These are phyloP conservation scores for Cephus runcator DNA, from an alignment of 2,888 invertebrate species.

Conservation along the genomic window DNA sequence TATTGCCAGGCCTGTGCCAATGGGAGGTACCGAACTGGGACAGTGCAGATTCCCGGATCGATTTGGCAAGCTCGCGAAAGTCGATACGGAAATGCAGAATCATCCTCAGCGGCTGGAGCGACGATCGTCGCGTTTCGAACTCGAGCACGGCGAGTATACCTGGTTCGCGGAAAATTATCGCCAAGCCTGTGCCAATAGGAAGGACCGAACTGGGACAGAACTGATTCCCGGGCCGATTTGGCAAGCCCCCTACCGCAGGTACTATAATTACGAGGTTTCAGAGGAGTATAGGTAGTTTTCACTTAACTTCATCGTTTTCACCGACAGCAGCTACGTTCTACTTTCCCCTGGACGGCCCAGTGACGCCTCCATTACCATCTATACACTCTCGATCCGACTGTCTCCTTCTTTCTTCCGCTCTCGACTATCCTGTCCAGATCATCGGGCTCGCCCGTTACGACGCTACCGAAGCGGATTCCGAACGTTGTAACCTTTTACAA, in stretches of 20 bases:
- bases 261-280: constrained; percentile 47
- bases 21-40: constrained; percentile 5
- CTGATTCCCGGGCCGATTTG: constrained; percentile 33
- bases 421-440: not conserved
- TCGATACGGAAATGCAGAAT: not conserved
- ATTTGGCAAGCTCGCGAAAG: constrained; percentile 35
- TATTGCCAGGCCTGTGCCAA: not conserved
- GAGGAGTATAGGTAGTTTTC: constrained; percentile 53
- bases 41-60: constrained; percentile 21
- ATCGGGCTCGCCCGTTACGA: not conserved
- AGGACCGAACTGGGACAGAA: constrained; percentile 9
- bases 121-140: not conserved
- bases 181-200: constrained; percentile 2
- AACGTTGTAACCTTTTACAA: not conserved
- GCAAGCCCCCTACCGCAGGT: constrained; percentile 28
- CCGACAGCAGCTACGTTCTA: constrained; percentile 54
- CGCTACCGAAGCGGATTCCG: not conserved
- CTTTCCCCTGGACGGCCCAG: constrained; percentile 50
- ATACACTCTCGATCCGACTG: not conserved
- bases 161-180: constrained; percentile 3
- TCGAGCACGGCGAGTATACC: not conserved
- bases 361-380: not conserved
- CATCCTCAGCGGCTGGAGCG: not conserved
- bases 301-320: constrained; percentile 64
- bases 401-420: constrained; percentile 10